Evolutionary conservation across 2,113 vertebrate genomes (phyloP), one percentile per base, ranked within the genome.

Genomic region (Crotalus viridis): DNA sequence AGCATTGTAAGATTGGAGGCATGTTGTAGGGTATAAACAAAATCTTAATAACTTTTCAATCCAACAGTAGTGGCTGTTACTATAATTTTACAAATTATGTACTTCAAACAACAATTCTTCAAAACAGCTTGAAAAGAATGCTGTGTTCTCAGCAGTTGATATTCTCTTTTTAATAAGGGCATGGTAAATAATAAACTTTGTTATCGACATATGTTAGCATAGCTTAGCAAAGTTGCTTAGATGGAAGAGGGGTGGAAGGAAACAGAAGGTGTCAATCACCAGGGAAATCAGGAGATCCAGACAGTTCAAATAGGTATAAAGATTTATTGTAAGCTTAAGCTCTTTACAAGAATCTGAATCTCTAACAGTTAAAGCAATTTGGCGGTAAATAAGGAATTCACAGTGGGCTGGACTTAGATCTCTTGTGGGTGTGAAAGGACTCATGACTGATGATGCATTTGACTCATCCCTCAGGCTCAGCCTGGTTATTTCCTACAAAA

Each of bases 31-130:
- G 9, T 43, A 26, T 85, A n/a, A n/a, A 89, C 95, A 94, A 93
- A 95, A 92, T 95, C 94, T 89, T 7, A 26, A 74, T 57, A 15
- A 51, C 92, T 92, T 95, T 92, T 85, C 92, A 81, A 86, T 91
- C 33, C 54, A 94, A 94, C 94, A 94, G 87, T 91, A 93, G 94
- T 94, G 95, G 86, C 95, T 95, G 90, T 95, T 96, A 94, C 10
- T 93, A 95, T 95, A 91, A 93, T 96, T 97, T 95, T 89, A 94
- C 92, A 96, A 97, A 96, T 96, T 94, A 85, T 54, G 88, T 88
- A 33, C 92, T 96, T 87, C 88, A 21, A 33, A 91, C 59, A 90
- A 51, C 90, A 93, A 90, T 90, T 56, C 93, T 93, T 89, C 46
- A 10, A 89, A 89, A 93, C 91, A 94, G 88, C 95, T 95, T 93